A percentile compares a stretch with the other conserved stretches of the same genome.
Conservation (phyloP, 2,113 vertebrate species). For the Eublepharis macularius region DNA sequence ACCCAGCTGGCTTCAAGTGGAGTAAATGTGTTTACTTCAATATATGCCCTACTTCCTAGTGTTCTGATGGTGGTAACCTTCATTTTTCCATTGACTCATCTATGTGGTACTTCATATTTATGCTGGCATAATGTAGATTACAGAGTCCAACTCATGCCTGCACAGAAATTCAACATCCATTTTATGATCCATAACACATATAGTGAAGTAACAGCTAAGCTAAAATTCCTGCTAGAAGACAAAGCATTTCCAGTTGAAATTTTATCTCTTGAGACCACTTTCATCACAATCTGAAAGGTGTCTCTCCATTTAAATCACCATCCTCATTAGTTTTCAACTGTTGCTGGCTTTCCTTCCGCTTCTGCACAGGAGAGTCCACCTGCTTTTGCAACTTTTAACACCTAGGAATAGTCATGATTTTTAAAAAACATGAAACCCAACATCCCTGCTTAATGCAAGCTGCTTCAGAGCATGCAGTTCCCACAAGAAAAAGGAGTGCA, state of each 20-base stretch:
- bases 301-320: conserved; percentile 25
- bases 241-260: not conserved
- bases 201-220: not conserved
- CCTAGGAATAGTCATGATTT: conserved; percentile 12
- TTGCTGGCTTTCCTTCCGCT: conserved; percentile 40
- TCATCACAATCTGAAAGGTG: not conserved
- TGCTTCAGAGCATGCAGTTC: not conserved
- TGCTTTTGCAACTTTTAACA: conserved; percentile 48
- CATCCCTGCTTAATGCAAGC: not conserved
- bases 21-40: not conserved
- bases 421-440: not conserved
- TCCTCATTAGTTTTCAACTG: conserved; percentile 46
- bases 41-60: not conserved
- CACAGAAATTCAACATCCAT: not conserved
- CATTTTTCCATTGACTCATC: not conserved
- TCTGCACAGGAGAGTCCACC: conserved; percentile 25
- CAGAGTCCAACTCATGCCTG: not conserved
- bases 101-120: not conserved
- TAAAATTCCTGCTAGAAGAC: not conserved
- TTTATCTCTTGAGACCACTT: not conserved
- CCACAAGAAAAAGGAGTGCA: not conserved
- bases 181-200: not conserved
- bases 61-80: not conserved
- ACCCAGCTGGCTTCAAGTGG: no score
- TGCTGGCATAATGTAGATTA: not conserved